A percentile compares a stretch with the other conserved stretches of the same genome.
Evolutionary conservation across 2,888 invertebrate species (phyloP).

Genomic region (Euclidia mi): DNA sequence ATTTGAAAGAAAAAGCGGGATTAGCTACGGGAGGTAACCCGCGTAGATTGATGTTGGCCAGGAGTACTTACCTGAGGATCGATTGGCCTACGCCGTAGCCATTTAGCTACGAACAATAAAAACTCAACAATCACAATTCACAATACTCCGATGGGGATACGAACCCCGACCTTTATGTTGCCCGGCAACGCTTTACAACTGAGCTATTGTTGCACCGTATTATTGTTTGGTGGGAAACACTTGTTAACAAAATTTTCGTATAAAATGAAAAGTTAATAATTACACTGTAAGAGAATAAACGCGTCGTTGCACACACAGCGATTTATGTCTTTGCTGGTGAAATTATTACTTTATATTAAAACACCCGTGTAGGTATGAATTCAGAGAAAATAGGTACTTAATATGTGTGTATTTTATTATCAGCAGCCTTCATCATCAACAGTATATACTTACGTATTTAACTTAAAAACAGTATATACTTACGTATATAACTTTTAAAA

Average conservation of each 20-base stretch:
- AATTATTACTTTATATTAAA: too few species aligned
- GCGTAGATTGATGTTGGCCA: conserved; percentile 8
- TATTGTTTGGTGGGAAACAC: conserved; percentile 6
- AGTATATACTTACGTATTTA: too few species aligned
- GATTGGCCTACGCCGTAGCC: conserved; percentile 20
- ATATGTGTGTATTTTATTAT: too few species aligned
- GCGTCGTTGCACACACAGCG: too few species aligned
- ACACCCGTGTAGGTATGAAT: too few species aligned
- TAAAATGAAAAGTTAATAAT: background rate
- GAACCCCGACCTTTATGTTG: conserved; percentile 5
- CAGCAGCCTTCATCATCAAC: too few species aligned
- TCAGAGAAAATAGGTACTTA: too few species aligned
- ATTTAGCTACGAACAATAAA: conserved; percentile 13
- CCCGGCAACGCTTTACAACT: conserved; percentile 9
- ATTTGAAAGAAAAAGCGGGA: background rate
- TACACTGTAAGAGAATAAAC: too few species aligned
- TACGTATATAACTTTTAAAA: too few species aligned
- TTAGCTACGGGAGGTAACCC: background rate
- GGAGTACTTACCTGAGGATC: conserved; percentile 6
- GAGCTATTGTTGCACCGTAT: conserved; percentile 3
- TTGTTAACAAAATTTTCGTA: conserved; percentile 9
- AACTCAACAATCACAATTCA: conserved; percentile 5
- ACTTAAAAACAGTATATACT: too few species aligned
- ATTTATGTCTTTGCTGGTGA: too few species aligned
- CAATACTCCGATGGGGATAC: background rate